phyloP scores from a whole-genome alignment of 2,888 invertebrate genomes.

The Micoletzkya japonica region DNA sequence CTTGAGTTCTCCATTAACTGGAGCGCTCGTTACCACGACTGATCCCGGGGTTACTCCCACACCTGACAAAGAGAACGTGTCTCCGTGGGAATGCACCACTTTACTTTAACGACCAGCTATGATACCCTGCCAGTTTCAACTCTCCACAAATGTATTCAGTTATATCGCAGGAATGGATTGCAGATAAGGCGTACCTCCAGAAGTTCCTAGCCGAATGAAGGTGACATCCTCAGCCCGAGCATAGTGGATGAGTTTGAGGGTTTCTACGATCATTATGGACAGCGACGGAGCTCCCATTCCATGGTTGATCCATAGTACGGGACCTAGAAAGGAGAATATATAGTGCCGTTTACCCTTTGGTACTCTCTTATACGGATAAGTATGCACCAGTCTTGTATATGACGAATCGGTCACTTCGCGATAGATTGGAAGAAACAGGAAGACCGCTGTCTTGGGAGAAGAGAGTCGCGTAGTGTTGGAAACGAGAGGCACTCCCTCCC shows the following conservation, averaged over 20 bases:
- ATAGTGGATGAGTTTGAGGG: constrained; percentile 93
- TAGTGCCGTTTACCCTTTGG: neutral
- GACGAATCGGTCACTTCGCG: constrained; percentile 66
- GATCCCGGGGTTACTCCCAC: constrained; percentile 72
- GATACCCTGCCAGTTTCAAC: neutral
- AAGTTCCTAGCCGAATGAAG: constrained; percentile 90
- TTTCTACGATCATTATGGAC: constrained; percentile 89
- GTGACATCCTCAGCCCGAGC: constrained; percentile 81
- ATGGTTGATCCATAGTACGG: constrained; percentile 72
- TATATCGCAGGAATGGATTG: neutral
- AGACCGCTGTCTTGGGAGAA: constrained; percentile 59
- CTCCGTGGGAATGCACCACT: no score
- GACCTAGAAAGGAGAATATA: neutral
- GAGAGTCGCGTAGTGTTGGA: constrained; percentile 66
- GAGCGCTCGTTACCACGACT: constrained; percentile 88
- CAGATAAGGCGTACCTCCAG: constrained; percentile 74
- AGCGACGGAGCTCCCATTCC: constrained; percentile 98
- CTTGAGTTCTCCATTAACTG: constrained; percentile 83
- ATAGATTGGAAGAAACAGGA: constrained; percentile 61
- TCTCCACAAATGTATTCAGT: no score
- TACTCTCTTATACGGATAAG: neutral
- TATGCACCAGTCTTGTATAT: constrained; percentile 66
- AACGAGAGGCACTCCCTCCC: constrained; percentile 66
- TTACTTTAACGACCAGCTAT: no score
- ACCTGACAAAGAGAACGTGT: constrained; percentile 38